These are phyloP conservation scores for Hephaestus fuliginosus DNA, from an alignment of 2,797 vertebrate species.

Conservation along the genomic window DNA sequence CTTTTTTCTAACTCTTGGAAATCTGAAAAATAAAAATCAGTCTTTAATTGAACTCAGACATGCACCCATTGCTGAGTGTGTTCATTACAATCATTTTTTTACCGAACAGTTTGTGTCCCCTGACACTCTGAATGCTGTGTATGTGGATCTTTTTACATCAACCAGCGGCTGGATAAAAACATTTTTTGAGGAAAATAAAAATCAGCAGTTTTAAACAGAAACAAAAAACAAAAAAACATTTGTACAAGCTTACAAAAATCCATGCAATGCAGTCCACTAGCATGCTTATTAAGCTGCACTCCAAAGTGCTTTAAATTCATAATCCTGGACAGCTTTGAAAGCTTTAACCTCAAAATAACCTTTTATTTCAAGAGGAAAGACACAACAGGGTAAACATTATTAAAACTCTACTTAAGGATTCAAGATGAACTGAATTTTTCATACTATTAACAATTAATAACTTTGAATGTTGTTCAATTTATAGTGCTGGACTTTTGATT, in stretches of 20 bases:
- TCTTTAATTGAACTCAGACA: neutral
- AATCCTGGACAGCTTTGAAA: neutral
- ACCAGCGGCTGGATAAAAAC: neutral
- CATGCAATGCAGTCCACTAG: neutral
- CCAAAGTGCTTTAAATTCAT: neutral
- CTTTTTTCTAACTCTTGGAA: too few species aligned
- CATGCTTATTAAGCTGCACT: slow-evolving; percentile 29
- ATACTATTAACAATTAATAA: neutral
- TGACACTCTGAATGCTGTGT: neutral
- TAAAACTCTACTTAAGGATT: neutral
- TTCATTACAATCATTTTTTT: neutral
- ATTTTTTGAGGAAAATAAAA: neutral
- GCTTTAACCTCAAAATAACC: neutral
- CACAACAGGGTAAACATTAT: neutral
- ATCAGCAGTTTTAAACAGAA: slow-evolving; percentile 28
- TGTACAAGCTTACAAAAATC: neutral
- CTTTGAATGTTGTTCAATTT: neutral
- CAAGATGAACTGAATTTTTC: neutral
- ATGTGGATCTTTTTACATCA: neutral
- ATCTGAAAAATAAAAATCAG: neutral
- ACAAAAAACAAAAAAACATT: neutral
- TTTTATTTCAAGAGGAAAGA: neutral
- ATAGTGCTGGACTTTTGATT: neutral
- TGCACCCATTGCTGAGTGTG: neutral
- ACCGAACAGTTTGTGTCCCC: neutral